Evolutionary conservation across 1,140 invertebrate species (phyloP).

Genomic region (Neocloeon triangulifer): DNA sequence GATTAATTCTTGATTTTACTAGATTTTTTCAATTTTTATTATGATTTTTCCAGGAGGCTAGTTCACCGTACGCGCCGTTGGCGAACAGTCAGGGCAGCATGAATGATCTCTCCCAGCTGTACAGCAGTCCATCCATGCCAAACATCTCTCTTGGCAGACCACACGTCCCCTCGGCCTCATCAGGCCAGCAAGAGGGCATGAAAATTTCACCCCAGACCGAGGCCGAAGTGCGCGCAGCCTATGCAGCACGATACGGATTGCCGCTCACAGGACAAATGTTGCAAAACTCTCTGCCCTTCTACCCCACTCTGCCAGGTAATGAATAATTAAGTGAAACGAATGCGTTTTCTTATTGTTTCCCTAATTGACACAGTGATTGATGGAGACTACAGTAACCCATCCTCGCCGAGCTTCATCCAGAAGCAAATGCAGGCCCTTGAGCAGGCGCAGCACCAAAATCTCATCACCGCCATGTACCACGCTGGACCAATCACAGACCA

Average conservation of each 20-base stretch:
- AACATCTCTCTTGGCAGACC: conserved; percentile 84
- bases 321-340: neutral
- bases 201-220: conserved; percentile 45
- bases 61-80: neutral
- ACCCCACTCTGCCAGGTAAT: conserved; percentile 38
- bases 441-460: conserved; percentile 14
- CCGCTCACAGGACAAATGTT: conserved; percentile 47
- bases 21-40: neutral
- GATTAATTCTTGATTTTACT: neutral
- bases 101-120: conserved; percentile 42
- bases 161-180: conserved; percentile 22
- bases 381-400: conserved; percentile 23
- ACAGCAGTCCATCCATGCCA: conserved; percentile 86
- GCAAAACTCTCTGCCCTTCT: conserved; percentile 47
- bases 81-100: conserved; percentile 24
- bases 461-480: conserved; percentile 13
- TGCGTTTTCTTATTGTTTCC: conserved; percentile 3
- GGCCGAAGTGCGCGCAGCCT: conserved; percentile 49
- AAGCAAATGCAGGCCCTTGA: conserved; percentile 36
- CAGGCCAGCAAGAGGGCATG: conserved; percentile 12
- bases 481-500: conserved; percentile 31
- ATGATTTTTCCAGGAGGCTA: conserved; percentile 4
- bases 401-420: conserved; percentile 25
- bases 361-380: conserved; percentile 20
- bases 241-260: conserved; percentile 44